Conservation (phyloP, 2,797 vertebrate genomes). For the Acestrorhynchus altus region DNA sequence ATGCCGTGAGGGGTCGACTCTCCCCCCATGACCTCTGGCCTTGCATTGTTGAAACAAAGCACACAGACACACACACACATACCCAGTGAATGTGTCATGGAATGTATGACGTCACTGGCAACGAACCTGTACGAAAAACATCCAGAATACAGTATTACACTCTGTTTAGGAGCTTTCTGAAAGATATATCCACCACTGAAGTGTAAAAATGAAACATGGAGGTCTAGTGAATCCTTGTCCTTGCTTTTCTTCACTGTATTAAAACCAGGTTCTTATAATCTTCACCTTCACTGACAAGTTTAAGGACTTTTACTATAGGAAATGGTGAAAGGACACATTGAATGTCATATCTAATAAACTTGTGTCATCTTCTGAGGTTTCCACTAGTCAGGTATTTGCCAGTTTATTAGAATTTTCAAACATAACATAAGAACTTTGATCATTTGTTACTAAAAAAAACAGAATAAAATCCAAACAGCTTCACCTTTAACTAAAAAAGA, state of each 20-base stretch:
- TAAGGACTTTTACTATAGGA: no score
- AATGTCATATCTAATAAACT: no score
- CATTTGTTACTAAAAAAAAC: background rate
- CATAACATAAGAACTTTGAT: background rate
- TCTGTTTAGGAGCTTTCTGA: no score
- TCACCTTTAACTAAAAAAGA: background rate
- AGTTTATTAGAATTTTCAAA: background rate
- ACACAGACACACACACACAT: conserved; percentile 20
- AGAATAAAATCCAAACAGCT: background rate
- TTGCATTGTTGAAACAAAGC: conserved; percentile 26
- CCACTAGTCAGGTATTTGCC: no score
- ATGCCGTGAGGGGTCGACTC: background rate
- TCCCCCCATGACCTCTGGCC: conserved; percentile 26
- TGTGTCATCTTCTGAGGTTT: no score
- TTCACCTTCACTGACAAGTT: no score
- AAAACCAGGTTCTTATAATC: no score
- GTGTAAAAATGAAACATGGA: no score
- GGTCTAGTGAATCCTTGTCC: no score
- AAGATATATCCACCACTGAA: no score
- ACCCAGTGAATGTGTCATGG: background rate
- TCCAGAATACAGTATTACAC: background rate
- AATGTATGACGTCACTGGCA: background rate
- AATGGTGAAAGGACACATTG: no score
- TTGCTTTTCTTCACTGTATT: no score
- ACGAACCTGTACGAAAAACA: background rate